A percentile compares a stretch with the other conserved stretches of the same genome.
Conservation (phyloP, 2,888 invertebrate species). For the Lagria hirta region DNA sequence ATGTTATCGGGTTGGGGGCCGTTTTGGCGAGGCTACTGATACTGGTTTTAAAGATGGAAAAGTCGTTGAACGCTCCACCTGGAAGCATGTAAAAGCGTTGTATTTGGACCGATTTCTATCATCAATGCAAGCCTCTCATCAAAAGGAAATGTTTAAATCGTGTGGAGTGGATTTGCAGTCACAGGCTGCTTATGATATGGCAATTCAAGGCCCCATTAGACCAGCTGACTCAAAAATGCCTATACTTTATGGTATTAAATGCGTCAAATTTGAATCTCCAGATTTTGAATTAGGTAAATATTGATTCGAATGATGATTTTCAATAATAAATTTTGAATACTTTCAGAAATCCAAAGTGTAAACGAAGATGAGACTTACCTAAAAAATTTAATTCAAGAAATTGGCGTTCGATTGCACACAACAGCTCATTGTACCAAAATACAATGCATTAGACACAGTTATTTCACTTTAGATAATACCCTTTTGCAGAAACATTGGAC, state of each 20-base stretch:
- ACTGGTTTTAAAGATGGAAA: constrained; percentile 71
- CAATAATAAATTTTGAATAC: constrained; percentile 16
- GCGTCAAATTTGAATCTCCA: constrained; percentile 79
- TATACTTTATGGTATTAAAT: constrained; percentile 82
- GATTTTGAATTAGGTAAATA: constrained; percentile 77
- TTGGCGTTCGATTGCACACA: constrained; percentile 77
- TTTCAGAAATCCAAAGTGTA: constrained; percentile 79
- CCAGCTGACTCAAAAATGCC: constrained; percentile 71
- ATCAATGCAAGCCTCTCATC: constrained; percentile 82
- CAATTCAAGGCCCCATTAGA: constrained; percentile 76
- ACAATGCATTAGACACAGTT: constrained; percentile 80
- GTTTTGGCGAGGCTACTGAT: constrained; percentile 75
- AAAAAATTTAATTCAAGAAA: constrained; percentile 75
- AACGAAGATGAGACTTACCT: constrained; percentile 83
- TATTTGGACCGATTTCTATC: constrained; percentile 75
- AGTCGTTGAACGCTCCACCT: constrained; percentile 70
- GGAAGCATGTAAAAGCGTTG: constrained; percentile 66
- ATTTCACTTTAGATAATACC: constrained; percentile 74
- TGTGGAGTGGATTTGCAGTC: constrained; percentile 82
- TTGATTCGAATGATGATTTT: constrained; percentile 10
- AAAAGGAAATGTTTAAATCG: constrained; percentile 78
- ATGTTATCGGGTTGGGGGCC: constrained; percentile 73
- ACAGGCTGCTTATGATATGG: constrained; percentile 88
- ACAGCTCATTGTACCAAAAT: constrained; percentile 79
- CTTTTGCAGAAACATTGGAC: constrained; percentile 83